Conservation (phyloP, 2,888 invertebrate genomes). For the Patella ulyssiponensis region DNA sequence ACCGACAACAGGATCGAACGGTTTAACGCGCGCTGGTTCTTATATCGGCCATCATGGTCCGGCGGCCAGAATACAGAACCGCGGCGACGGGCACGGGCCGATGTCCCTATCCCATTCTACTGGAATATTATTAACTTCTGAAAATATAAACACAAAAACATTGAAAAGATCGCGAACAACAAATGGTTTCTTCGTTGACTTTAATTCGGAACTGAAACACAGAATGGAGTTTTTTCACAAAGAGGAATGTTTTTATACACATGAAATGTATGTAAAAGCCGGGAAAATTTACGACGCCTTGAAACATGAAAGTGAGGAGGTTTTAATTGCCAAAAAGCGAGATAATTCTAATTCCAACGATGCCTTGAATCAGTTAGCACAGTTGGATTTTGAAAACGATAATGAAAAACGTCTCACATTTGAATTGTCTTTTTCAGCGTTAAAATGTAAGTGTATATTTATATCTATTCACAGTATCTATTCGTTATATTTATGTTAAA, state of each 20-base stretch:
- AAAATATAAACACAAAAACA: neutral
- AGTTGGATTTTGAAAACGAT: slow-evolving; percentile 57
- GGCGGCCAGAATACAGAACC: neutral
- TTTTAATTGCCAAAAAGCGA: slow-evolving; percentile 27
- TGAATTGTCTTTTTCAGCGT: slow-evolving; percentile 63
- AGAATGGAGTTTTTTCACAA: slow-evolving; percentile 52
- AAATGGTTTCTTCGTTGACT: neutral
- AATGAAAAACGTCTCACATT: slow-evolving; percentile 63
- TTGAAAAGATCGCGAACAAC: neutral
- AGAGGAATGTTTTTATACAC: slow-evolving; percentile 62
- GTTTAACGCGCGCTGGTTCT: neutral
- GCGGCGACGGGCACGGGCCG: neutral
- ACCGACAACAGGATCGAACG: neutral
- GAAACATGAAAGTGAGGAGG: slow-evolving; percentile 47
- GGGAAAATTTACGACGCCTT: slow-evolving; percentile 59
- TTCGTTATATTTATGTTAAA: neutral
- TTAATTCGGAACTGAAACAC: neutral
- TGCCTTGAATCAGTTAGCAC: slow-evolving; percentile 32
- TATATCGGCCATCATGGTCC: neutral
- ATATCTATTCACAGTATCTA: neutral
- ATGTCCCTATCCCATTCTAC: too few species aligned
- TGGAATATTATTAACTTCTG: neutral
- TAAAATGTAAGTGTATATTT: slow-evolving; percentile 69
- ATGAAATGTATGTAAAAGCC: slow-evolving; percentile 57
- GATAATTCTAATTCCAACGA: slow-evolving; percentile 40